Evolutionary conservation across 2,113 vertebrate species (phyloP).

Genomic region (Bos javanicus): DNA sequence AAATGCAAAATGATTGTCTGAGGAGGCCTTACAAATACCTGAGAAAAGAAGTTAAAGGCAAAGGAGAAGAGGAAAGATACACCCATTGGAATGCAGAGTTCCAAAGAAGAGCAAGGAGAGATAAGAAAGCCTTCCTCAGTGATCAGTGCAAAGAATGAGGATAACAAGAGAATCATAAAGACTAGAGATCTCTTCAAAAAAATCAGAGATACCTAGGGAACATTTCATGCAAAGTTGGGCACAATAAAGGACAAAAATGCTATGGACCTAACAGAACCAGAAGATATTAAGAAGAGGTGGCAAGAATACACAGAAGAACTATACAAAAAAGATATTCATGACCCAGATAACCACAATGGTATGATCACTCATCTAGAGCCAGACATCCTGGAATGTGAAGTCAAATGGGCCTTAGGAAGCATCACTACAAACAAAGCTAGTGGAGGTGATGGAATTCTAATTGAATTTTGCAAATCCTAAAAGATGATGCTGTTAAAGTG

Average conservation of each 20-base stretch:
- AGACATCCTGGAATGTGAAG: background rate
- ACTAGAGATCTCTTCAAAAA: background rate
- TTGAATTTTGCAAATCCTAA: background rate
- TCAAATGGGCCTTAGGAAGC: background rate
- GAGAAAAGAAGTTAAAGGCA: background rate
- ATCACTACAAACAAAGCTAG: background rate
- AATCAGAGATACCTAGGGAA: background rate
- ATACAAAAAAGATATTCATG: background rate
- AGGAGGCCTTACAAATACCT: background rate
- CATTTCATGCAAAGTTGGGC: background rate
- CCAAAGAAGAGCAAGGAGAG: background rate
- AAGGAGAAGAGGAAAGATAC: background rate
- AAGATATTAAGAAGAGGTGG: background rate
- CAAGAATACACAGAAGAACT: background rate
- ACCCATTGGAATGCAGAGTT: background rate
- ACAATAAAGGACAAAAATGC: background rate
- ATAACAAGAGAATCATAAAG: background rate
- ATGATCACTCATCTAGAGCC: background rate
- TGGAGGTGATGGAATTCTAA: background rate
- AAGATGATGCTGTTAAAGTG: background rate
- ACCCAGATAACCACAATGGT: background rate
- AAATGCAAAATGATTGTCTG: background rate
- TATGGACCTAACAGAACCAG: background rate
- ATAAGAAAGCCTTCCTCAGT: background rate
- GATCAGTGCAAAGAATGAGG: background rate